Evolutionary conservation across 2,888 invertebrate genomes (phyloP), one percentile per base, ranked within the genome.

Genomic region (Leptinotarsa haldemani): DNA sequence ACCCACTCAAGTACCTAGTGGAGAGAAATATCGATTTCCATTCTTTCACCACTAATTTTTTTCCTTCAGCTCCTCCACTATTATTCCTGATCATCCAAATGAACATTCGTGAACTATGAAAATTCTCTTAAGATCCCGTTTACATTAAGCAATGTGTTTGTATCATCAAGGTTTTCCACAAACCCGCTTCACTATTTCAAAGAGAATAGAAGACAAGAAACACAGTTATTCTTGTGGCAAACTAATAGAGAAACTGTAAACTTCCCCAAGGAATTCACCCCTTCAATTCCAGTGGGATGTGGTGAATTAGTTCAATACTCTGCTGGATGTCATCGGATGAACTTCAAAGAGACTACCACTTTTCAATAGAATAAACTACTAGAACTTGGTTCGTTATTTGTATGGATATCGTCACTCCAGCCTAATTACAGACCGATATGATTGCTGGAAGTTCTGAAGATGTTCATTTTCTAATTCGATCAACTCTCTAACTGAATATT

Each of bases 281-380:
- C 12, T 48, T 12, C 12, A 22, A 25, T 25, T 30, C 22, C 50
- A 16, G 20, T 47, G n/a, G 50, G 48, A 65, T 65, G 25, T 47
- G 50, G 48, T 47, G 22, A 48, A 48, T 18, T 20, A 65, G 65
- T 50, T 66, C 65, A 16, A 66, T 66, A 66, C 65, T 66, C 50
- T 30, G 65, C 4, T 16, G 50, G 50, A 13, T 15, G 50, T 66
- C 40, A 22, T 50, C 16, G 46, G 40, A 64, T 64, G 64, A 18
- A 64, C 64, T 20, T 40, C 18, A 22, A 47, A 65, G 20, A 20
- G 48, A 52, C 52, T 52, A 7, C 52, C 9, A 52, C 18, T 52
- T 52, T 12, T 18, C 52, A 52, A 52, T 18, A 18, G 18, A 18
- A 52, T 52, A 12, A 52, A 18, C 18, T 18, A n/a, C 18, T 18